These are phyloP conservation scores for Drosophila auraria DNA, from an alignment of 1,140 invertebrate species.

Conservation along the genomic window DNA sequence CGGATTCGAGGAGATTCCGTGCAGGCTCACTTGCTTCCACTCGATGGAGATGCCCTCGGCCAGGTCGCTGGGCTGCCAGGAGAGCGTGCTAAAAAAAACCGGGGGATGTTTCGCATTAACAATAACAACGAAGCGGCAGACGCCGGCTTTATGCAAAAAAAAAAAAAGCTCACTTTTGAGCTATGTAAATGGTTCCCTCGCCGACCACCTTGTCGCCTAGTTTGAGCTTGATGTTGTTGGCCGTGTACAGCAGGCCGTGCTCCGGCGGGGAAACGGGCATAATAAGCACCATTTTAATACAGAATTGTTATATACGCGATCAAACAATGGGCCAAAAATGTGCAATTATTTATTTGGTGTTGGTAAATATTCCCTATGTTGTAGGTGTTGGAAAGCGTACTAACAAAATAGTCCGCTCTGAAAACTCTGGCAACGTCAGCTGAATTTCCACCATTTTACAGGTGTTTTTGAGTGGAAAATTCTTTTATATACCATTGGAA, in stretches of 20 bases:
- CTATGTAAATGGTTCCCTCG: constrained; percentile 74
- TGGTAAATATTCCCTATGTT: constrained; percentile 8
- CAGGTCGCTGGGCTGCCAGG: constrained; percentile 69
- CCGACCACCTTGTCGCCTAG: constrained; percentile 73
- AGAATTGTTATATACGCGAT: constrained; percentile 30
- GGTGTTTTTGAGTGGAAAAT: constrained; percentile 8
- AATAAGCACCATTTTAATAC: constrained; percentile 82
- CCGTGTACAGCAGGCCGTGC: constrained; percentile 72
- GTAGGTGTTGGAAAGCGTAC: background rate
- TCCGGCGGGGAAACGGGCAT: constrained; percentile 67
- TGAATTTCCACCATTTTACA: constrained; percentile 1
- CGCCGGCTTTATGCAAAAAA: constrained; percentile 21
- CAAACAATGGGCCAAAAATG: constrained; percentile 17
- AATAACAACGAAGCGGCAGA: constrained; percentile 39
- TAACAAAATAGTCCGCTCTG: background rate
- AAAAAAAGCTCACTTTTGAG: constrained; percentile 69
- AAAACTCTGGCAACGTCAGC: background rate
- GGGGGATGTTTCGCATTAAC: background rate
- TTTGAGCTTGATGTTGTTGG: constrained; percentile 77
- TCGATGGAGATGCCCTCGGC: constrained; percentile 75
- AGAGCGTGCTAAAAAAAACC: constrained; percentile 56
- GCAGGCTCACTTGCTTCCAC: constrained; percentile 80
- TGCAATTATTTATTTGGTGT: constrained; percentile 38
- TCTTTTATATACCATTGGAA: background rate
- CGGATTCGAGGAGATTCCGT: constrained; percentile 76